phyloP scores from a whole-genome alignment of 2,113 vertebrate species.

The Albula glossodonta region DNA sequence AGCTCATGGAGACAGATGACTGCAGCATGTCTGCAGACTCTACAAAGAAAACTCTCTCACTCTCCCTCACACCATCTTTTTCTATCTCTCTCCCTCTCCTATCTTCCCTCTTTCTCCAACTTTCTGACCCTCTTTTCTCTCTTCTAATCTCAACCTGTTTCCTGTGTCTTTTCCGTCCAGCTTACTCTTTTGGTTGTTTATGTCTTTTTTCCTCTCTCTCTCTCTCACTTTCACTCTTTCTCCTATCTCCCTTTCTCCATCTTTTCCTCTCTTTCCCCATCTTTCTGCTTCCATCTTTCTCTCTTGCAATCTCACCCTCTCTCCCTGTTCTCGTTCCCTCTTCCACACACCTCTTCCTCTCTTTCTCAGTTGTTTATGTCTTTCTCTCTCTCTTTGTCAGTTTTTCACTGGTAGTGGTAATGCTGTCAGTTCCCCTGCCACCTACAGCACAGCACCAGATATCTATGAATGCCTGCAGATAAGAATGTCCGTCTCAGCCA shows the following conservation, averaged over 20 bases:
- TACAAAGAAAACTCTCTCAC: neutral
- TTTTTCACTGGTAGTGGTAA: neutral
- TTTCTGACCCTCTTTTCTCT: neutral
- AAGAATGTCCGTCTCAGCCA: neutral
- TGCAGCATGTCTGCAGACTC: constrained; percentile 32
- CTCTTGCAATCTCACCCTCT: constrained; percentile 25
- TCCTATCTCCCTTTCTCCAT: constrained; percentile 9
- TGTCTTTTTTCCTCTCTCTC: neutral
- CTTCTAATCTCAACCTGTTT: neutral
- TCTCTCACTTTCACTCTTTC: neutral
- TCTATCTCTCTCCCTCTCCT: constrained; percentile 30
- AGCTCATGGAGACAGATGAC: constrained; percentile 38
- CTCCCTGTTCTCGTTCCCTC: neutral
- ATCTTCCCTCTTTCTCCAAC: neutral
- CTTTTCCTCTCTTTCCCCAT: neutral
- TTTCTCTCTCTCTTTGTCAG: neutral
- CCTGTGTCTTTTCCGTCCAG: neutral
- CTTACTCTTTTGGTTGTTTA: neutral
- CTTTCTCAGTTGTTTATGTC: constrained; percentile 19
- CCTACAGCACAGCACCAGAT: neutral
- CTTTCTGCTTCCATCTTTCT: neutral
- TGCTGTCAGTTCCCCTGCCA: neutral
- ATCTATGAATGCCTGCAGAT: neutral
- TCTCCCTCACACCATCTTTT: constrained; percentile 32
- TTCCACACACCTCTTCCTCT: neutral